Conservation (phyloP, 2,888 invertebrate genomes). For the Litoditis marina region DNA sequence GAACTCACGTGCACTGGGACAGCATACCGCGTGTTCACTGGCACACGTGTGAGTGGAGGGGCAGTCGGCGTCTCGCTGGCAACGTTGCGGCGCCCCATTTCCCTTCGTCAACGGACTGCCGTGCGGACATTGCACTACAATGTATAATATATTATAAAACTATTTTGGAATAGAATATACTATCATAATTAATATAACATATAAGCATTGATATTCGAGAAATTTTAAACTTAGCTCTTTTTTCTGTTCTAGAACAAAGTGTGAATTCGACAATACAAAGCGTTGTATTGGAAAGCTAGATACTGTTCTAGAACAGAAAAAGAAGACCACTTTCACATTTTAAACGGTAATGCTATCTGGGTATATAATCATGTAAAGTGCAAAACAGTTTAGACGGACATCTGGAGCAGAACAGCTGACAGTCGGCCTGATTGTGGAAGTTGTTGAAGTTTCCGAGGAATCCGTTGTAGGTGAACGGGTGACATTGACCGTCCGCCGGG, state of each 20-base stretch:
- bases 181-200: neutral
- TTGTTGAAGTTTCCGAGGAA: slow-evolving; percentile 50
- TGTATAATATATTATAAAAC: neutral
- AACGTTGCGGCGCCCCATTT: slow-evolving; percentile 42
- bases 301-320: no score
- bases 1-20: slow-evolving; percentile 41
- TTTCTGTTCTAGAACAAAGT: no score
- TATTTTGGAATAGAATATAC: neutral
- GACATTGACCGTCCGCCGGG: slow-evolving; percentile 44
- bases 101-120: slow-evolving; percentile 43
- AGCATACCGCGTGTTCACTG: slow-evolving; percentile 44
- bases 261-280: no score
- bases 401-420: slow-evolving; percentile 46
- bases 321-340: neutral
- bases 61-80: slow-evolving; percentile 41
- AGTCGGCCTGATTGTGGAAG: slow-evolving; percentile 45
- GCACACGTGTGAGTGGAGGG: slow-evolving; percentile 45
- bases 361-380: no score
- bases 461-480: slow-evolving; percentile 46
- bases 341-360: neutral
- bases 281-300: no score
- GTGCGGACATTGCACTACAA: slow-evolving; percentile 35
- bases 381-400: slow-evolving; percentile 22
- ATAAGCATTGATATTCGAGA: slow-evolving; percentile 16
- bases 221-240: no score